Conservation (phyloP, 2,888 invertebrate species). For the Palloptera scutellata region DNA sequence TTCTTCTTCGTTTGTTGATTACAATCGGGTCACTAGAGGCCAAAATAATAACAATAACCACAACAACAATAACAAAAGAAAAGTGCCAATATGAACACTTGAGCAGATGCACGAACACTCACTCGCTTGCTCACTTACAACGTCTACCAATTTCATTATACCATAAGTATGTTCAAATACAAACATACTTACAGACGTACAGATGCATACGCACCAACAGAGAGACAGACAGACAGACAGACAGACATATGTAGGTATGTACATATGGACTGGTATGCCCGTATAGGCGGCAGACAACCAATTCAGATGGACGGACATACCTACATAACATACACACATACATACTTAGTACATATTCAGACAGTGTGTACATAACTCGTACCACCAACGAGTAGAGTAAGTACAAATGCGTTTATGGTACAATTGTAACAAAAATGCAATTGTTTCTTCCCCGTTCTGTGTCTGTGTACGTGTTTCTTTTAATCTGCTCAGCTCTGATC, state of each 20-base stretch:
- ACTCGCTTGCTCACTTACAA: not conserved
- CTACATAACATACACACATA: too few species aligned
- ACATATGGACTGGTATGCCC: not conserved
- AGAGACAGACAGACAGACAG: not conserved
- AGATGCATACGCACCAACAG: too few species aligned
- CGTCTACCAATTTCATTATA: not conserved
- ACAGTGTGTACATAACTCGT: not conserved
- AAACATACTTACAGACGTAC: not conserved
- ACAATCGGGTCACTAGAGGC: conserved; percentile 33
- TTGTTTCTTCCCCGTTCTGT: too few species aligned
- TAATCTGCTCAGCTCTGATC: too few species aligned
- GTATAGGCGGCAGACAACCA: not conserved
- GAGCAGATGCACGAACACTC: not conserved
- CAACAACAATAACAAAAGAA: conserved; percentile 7
- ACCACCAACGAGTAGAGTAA: not conserved
- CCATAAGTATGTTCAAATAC: conserved; percentile 13
- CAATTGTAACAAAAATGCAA: not conserved
- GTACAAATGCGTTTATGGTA: not conserved
- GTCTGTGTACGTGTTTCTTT: too few species aligned
- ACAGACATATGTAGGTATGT: not conserved
- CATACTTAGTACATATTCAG: too few species aligned
- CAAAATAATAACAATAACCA: conserved; percentile 29
- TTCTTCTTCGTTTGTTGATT: conserved; percentile 16
- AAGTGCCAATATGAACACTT: conserved; percentile 9
- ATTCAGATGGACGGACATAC: too few species aligned